Percentiles rank a stretch among this genome's conserved stretches.
These are phyloP conservation scores for Melanerpes formicivorus DNA, from an alignment of 2,113 vertebrate species.

Conservation along the genomic window DNA sequence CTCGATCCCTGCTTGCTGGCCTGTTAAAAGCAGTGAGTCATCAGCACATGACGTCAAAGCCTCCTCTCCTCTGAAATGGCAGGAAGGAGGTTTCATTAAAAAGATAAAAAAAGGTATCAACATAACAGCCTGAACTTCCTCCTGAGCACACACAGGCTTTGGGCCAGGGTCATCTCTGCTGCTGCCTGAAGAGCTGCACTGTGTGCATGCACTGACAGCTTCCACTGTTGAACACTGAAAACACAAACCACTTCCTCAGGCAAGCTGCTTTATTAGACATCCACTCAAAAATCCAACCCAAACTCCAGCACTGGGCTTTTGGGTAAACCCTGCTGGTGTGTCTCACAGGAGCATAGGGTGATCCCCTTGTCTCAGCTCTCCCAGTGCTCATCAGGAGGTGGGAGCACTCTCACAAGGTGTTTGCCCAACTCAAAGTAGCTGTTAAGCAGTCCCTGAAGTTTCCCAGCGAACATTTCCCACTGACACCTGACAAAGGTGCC, in stretches of 20 bases:
- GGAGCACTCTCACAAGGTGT: neutral
- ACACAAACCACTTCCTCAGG: neutral
- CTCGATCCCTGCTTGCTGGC: constrained; percentile 60
- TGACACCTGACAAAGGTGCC: neutral
- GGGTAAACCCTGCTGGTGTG: neutral
- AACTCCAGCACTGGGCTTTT: neutral
- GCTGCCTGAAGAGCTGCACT: neutral
- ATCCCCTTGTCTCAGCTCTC: rapidly evolving
- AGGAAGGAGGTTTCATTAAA: constrained; percentile 68
- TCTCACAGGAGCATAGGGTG: rapidly evolving
- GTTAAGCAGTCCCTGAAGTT: neutral
- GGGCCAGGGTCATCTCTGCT: constrained; percentile 35
- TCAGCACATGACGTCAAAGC: constrained; percentile 73
- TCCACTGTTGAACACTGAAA: neutral
- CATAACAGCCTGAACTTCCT: constrained; percentile 69
- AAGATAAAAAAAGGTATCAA: constrained; percentile 56
- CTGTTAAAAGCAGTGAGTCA: constrained; percentile 76
- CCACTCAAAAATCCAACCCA: neutral
- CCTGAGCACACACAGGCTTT: neutral
- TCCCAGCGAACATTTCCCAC: neutral
- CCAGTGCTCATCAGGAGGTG: rapidly evolving
- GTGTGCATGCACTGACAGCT: rapidly evolving
- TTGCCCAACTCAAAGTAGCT: neutral
- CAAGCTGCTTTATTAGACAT: neutral
- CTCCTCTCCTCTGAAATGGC: constrained; percentile 53